Conservation (phyloP, 2,888 invertebrate species). For the Lomographa bimaculata region DNA sequence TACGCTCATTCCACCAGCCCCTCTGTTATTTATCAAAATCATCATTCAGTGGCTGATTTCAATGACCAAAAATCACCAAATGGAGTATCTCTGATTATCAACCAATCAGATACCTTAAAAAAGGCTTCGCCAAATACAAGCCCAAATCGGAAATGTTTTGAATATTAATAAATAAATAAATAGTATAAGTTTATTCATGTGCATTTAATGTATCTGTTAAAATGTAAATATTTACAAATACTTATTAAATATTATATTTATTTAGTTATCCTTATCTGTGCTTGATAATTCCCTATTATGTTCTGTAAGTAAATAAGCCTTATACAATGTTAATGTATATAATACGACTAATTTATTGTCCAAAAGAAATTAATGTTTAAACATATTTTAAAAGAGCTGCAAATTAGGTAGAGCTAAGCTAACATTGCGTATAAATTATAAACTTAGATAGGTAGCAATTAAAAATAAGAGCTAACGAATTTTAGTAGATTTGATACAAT, state of each 20-base stretch:
- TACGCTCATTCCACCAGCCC: no score
- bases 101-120: conserved; percentile 12
- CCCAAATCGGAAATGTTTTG: conserved; percentile 24
- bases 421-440: no score
- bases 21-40: conserved; percentile 1
- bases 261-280: not conserved
- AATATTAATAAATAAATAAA: conserved; percentile 28
- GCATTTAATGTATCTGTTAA: conserved; percentile 2
- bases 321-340: not conserved
- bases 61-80: conserved; percentile 15
- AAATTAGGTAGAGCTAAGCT: no score
- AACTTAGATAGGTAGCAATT: no score
- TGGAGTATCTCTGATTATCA: conserved; percentile 8
- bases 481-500: conserved; percentile 1
- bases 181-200: no score
- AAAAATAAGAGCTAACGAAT: conserved; percentile 9
- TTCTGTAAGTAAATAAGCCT: not conserved
- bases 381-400: no score
- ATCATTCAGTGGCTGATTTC: conserved; percentile 3
- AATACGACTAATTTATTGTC: no score
- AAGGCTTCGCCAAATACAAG: conserved; percentile 13
- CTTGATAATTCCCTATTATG: not conserved
- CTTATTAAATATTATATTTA: not conserved
- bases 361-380: no score
- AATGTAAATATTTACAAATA: not conserved